phyloP scores from a whole-genome alignment of 1,140 invertebrate species.

The Tyrophagus putrescentiae region DNA sequence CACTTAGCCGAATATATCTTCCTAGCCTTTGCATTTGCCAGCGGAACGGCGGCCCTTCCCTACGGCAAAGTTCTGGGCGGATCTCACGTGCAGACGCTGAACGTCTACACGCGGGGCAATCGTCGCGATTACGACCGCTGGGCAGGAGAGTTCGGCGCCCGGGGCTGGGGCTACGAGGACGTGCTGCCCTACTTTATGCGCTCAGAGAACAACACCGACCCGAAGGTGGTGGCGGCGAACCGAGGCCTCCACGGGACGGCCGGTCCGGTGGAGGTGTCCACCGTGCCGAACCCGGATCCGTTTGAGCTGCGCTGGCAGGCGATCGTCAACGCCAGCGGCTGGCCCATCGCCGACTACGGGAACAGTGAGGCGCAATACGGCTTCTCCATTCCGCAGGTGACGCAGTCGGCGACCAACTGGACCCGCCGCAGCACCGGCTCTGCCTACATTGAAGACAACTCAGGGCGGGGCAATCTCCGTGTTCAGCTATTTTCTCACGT shows the following conservation, averaged over 20 bases:
- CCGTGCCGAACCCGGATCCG: conserved; percentile 24
- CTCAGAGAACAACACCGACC: conserved; percentile 28
- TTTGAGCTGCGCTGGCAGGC: conserved; percentile 63
- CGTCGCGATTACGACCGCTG: conserved; percentile 73
- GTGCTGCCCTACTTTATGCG: conserved; percentile 49
- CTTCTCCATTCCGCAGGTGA: conserved; percentile 49
- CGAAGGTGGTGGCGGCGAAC: background rate
- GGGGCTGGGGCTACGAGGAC: conserved; percentile 55
- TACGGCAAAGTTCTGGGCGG: conserved; percentile 33
- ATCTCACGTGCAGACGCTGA: conserved; percentile 42
- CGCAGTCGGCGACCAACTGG: conserved; percentile 60
- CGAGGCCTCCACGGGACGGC: conserved; percentile 23
- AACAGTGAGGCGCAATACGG: conserved; percentile 64
- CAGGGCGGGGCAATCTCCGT: conserved; percentile 60
- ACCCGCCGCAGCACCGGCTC: conserved; percentile 78
- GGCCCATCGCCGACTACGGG: conserved; percentile 58
- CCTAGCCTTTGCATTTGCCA: conserved; percentile 54
- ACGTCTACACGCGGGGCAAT: conserved; percentile 75
- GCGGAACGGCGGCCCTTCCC: conserved; percentile 31
- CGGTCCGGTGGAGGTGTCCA: conserved; percentile 23
- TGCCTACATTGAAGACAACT: conserved; percentile 62
- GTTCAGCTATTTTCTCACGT: conserved; percentile 68
- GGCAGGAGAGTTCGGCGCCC: conserved; percentile 45
- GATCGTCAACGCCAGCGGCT: conserved; percentile 60
- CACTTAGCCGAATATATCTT: too few relatives aligned